Base-by-base conservation (phyloP, 2,113 vertebrate species). In the Eurystomus gularis region DNA sequence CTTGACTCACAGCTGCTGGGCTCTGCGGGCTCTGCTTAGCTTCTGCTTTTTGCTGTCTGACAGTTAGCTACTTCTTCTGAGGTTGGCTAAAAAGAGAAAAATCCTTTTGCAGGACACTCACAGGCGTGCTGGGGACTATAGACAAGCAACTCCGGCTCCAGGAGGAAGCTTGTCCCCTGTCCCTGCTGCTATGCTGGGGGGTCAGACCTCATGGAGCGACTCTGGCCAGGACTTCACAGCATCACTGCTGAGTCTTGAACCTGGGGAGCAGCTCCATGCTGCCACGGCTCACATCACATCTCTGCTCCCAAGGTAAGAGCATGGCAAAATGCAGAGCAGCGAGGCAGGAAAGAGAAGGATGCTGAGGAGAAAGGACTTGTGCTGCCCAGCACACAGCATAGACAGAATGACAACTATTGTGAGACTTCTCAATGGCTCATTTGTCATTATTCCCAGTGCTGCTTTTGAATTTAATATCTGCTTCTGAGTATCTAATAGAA, bases 401-500 rank as follows among this genome's bases (percentile, higher is more conserved):
- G 84, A 83, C 86, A 66, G 55, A 88, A 44, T 40, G 87, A 86
- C 90, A 90, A 5, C 88, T 70, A 54, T 52, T 61, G 80, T 78
- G 72, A 83, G 81, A n/a, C 79, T 90, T 60, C 90, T 86, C 79
- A 76, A 1, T 57, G 64, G 49, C 68, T 88, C 71, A 5, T 65
- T 35, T 88, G 76, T 83, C 64, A 21, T 39, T 24, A 3, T 46
- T 83, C 82, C 88, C 72, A 35, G 82, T 0, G 1, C 37, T 40
- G 65, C 33, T 79, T 89, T 60, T 44, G 48, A 62, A 93, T 94
- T 79, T 92, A 62, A 84, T 58, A 68, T 39, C 51, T 35, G 21
- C 55, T 95, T 75, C 83, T 91, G 89, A 51, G 39, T 48, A 76
- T 79, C 85, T 82, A n/a, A 69, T 13, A 44, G 87, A 66, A 84